A percentile compares a stretch with the other conserved stretches of the same genome.
These are phyloP conservation scores for Oopsacas minuta DNA, from an alignment of 37 sponge, comb jelly and placozoan genomes.

Conservation along the genomic window DNA sequence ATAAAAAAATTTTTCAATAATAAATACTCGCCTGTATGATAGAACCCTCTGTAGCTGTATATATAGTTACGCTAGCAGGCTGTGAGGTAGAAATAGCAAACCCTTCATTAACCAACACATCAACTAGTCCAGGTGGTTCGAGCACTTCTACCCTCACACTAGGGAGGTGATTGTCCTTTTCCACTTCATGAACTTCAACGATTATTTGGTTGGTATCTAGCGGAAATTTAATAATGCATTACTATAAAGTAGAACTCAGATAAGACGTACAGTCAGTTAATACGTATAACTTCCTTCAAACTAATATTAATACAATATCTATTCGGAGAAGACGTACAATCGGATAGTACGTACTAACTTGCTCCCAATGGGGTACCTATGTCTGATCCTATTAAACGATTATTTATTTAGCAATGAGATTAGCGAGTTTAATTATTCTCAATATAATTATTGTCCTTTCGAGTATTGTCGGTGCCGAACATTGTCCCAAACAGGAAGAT, in stretches of 20 bases:
- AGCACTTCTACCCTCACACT: background rate
- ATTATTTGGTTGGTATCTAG: background rate
- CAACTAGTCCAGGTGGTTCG: background rate
- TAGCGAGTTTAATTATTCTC: background rate
- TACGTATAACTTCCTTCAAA: too few relatives aligned
- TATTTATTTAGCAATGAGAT: background rate
- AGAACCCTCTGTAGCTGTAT: background rate
- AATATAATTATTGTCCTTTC: background rate
- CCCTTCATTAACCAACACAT: background rate
- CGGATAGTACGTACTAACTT: too few relatives aligned
- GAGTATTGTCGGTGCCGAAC: background rate
- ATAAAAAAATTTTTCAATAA: too few relatives aligned
- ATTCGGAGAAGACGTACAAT: too few relatives aligned
- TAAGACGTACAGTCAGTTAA: too few relatives aligned
- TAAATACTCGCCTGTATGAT: background rate
- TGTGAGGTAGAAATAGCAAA: background rate
- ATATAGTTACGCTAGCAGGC: background rate
- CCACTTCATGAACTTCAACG: background rate
- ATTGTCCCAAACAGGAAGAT: constrained; percentile 33
- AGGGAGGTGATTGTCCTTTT: background rate
- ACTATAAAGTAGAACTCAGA: too few relatives aligned
- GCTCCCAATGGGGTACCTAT: too few relatives aligned
- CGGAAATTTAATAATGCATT: background rate
- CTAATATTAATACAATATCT: too few relatives aligned
- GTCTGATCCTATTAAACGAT: background rate